phyloP scores from a whole-genome alignment of 2,113 vertebrate species.

The Lepus americanus region DNA sequence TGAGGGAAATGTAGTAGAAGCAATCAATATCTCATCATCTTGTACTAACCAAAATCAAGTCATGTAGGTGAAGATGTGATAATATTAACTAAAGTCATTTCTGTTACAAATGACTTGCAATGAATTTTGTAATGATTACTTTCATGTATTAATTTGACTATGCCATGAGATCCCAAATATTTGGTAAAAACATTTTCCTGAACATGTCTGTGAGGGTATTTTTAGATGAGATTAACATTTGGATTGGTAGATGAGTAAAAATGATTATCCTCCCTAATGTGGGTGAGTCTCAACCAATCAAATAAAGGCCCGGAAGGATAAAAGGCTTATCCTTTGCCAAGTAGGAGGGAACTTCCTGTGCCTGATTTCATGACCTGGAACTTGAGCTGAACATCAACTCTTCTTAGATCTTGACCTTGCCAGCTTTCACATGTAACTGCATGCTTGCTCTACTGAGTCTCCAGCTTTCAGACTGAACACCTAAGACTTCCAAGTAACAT shows the following conservation, averaged over 20 bases:
- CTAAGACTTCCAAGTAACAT: neutral
- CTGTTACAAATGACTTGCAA: neutral
- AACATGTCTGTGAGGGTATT: neutral
- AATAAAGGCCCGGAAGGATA: neutral
- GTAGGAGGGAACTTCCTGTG: neutral
- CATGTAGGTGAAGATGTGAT: neutral
- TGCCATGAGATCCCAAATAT: neutral
- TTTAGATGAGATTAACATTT: neutral
- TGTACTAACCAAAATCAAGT: neutral
- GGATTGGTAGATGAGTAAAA: neutral
- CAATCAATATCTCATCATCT: neutral
- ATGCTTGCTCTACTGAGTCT: neutral
- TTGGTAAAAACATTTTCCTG: neutral
- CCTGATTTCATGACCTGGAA: neutral
- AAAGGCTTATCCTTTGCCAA: neutral
- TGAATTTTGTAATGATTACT: neutral
- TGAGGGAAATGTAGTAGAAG: neutral
- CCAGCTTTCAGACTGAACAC: neutral
- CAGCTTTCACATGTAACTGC: neutral
- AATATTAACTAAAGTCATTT: neutral
- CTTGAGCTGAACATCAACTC: neutral
- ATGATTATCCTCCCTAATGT: neutral
- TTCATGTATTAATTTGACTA: neutral
- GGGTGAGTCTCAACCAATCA: neutral
- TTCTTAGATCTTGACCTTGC: neutral